These are phyloP conservation scores for Acleris holmiana DNA, from an alignment of 2,888 invertebrate genomes.

Conservation along the genomic window DNA sequence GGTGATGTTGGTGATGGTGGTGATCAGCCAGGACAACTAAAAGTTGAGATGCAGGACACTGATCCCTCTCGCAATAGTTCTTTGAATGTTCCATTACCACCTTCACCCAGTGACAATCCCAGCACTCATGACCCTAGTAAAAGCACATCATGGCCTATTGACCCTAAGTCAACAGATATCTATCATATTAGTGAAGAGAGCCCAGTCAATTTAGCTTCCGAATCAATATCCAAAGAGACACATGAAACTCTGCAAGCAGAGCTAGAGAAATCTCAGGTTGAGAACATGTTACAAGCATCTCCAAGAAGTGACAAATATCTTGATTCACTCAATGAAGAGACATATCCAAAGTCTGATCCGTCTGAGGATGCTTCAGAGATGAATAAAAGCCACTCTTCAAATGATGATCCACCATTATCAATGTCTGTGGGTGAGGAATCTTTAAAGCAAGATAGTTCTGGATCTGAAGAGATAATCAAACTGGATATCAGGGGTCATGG, in stretches of 20 bases:
- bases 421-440: slow-evolving; percentile 46
- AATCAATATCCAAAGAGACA: slow-evolving; percentile 57
- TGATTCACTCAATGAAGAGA: slow-evolving; percentile 71
- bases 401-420: slow-evolving; percentile 36
- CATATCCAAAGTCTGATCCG: slow-evolving; percentile 51
- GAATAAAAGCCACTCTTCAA: slow-evolving; percentile 48
- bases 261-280: slow-evolving; percentile 44
- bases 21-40: slow-evolving; percentile 49
- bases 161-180: slow-evolving; percentile 63
- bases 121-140: slow-evolving; percentile 60
- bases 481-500: slow-evolving; percentile 77
- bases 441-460: slow-evolving; percentile 58
- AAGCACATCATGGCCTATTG: slow-evolving; percentile 67
- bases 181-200: slow-evolving; percentile 74
- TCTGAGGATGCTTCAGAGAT: slow-evolving; percentile 47
- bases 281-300: slow-evolving; percentile 53
- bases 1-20: slow-evolving; percentile 23
- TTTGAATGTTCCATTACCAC: slow-evolving; percentile 51
- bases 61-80: slow-evolving; percentile 51
- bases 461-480: slow-evolving; percentile 79
- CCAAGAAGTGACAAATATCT: slow-evolving; percentile 63
- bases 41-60: slow-evolving; percentile 51
- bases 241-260: slow-evolving; percentile 14
- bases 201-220: slow-evolving; percentile 65
- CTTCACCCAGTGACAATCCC: slow-evolving; percentile 58